phyloP scores from a whole-genome alignment of 1,140 invertebrate species.

The Notospermus geniculatus region DNA sequence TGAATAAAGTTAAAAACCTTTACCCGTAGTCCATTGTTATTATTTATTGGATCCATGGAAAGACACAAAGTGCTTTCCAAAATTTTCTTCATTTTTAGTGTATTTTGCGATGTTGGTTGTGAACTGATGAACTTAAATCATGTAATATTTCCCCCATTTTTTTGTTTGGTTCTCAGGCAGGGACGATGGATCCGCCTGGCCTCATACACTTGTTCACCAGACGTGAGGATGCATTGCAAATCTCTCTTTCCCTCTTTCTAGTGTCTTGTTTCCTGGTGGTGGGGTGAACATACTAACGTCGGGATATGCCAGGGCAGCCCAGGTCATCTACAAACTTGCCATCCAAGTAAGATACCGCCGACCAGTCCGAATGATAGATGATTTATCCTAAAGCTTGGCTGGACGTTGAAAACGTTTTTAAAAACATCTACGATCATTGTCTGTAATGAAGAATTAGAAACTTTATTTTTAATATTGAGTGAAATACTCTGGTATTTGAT shows the following conservation, averaged over 20 bases:
- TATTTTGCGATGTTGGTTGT: no score
- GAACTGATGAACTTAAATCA: no score
- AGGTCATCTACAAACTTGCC: constrained; percentile 65
- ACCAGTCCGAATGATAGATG: neutral
- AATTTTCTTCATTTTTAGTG: neutral
- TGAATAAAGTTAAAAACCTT: no score
- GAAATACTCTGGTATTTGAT: neutral
- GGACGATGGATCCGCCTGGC: no score
- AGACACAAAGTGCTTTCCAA: neutral
- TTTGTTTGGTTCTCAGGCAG: constrained; percentile 27
- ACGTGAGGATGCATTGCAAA: constrained; percentile 2
- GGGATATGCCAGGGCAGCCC: constrained; percentile 73
- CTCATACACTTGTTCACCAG: neutral
- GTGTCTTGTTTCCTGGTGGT: constrained; percentile 49
- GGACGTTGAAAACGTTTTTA: neutral
- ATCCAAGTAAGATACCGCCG: constrained; percentile 55
- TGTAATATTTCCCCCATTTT: neutral
- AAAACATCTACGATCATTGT: neutral
- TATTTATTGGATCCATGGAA: no score
- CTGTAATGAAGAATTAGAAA: neutral
- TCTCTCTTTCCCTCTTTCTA: constrained; percentile 21
- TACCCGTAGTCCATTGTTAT: no score
- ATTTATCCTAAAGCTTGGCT: neutral
- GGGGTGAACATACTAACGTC: constrained; percentile 37
- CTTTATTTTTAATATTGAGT: neutral